Evolutionary conservation across 2,797 vertebrate species (phyloP).

Genomic region (Pseudomugil tenellus): DNA sequence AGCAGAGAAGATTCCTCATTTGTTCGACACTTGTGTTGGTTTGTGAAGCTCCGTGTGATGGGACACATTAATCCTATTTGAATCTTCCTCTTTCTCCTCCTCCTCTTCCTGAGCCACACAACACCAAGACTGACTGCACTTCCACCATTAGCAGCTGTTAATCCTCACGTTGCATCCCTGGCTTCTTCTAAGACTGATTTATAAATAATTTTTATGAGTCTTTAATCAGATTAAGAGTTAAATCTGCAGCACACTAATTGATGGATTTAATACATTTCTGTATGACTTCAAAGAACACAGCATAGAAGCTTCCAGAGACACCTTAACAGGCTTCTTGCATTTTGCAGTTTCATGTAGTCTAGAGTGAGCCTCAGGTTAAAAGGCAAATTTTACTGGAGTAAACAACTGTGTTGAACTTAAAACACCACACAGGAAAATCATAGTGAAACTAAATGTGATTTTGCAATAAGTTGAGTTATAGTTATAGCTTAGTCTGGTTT

Average conservation of each 20-base stretch:
- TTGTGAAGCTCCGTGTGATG: slow-evolving; percentile 5
- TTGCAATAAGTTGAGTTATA: neutral
- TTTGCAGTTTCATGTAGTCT: neutral
- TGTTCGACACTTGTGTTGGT: slow-evolving; percentile 20
- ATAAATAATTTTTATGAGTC: slow-evolving; percentile 7
- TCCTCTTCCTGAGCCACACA: slow-evolving; percentile 28
- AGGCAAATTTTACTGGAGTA: too few species aligned
- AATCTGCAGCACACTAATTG: neutral
- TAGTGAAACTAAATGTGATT: neutral
- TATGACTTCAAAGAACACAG: neutral
- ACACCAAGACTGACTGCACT: slow-evolving; percentile 19
- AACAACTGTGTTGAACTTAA: too few species aligned
- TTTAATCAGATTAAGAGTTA: slow-evolving; percentile 14
- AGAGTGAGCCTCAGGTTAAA: neutral
- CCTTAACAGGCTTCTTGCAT: neutral
- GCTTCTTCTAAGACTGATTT: slow-evolving; percentile 13
- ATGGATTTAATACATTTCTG: neutral
- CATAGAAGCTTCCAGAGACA: neutral
- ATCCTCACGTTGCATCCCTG: slow-evolving; percentile 18
- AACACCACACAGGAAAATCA: neutral
- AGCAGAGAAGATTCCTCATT: slow-evolving; percentile 31
- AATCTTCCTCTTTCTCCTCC: too few species aligned
- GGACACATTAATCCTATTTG: slow-evolving; percentile 37
- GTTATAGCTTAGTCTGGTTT: neutral
- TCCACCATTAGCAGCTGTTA: slow-evolving; percentile 34